These are phyloP conservation scores for Cyprinodon variegatus DNA, from an alignment of 2,113 vertebrate genomes.

Conservation along the genomic window DNA sequence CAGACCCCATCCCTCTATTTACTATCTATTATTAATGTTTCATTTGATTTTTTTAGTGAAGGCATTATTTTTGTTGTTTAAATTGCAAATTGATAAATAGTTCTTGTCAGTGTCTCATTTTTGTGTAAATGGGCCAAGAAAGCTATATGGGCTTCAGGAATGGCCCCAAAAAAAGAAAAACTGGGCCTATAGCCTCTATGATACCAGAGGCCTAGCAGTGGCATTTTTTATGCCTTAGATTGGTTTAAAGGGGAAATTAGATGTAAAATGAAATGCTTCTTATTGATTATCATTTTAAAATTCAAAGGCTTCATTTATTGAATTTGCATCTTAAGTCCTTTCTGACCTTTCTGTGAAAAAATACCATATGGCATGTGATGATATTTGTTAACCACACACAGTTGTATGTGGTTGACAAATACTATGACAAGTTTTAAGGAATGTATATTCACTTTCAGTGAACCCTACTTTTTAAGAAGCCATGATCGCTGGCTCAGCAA, in stretches of 20 bases:
- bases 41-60: too few relatives aligned
- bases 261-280: not conserved
- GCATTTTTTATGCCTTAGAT: too few relatives aligned
- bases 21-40: too few relatives aligned
- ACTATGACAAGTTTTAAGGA: not conserved
- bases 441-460: conserved; percentile 8
- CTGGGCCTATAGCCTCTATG: too few relatives aligned
- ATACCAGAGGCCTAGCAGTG: too few relatives aligned
- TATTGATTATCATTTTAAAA: not conserved
- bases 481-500: conserved; percentile 60
- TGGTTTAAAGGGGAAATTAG: not conserved
- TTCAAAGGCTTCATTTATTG: not conserved
- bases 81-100: too few relatives aligned
- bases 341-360: not conserved
- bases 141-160: too few relatives aligned
- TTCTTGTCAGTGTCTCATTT: too few relatives aligned
- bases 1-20: too few relatives aligned
- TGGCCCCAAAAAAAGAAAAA: too few relatives aligned
- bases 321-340: not conserved
- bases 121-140: too few relatives aligned
- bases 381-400: not conserved
- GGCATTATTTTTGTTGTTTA: too few relatives aligned
- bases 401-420: conserved; percentile 29
- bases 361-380: not conserved
- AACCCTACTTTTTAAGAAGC: conserved; percentile 25